Conservation (phyloP, 2,888 invertebrate species). For the Muscina levida region DNA sequence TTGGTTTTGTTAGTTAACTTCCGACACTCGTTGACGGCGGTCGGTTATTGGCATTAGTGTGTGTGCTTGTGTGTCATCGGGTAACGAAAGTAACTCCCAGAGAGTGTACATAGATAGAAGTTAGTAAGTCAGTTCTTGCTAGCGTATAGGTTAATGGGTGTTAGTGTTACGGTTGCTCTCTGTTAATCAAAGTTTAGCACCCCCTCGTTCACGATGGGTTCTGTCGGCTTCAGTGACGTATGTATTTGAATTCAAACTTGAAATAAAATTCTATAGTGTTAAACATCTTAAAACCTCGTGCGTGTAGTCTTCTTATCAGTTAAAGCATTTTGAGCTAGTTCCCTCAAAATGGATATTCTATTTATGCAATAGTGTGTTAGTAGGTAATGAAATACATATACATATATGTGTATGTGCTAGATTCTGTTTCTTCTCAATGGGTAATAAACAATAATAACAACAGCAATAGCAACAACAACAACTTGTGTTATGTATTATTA, state of each 20-base stretch:
- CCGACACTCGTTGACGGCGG: conserved; percentile 56
- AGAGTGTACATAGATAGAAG: background rate
- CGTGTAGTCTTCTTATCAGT: conserved; percentile 52
- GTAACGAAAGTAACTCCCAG: too few species aligned
- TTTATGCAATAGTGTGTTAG: too few species aligned
- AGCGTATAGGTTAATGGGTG: background rate
- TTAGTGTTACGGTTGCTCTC: background rate
- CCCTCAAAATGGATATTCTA: too few species aligned
- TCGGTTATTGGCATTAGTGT: conserved; percentile 37
- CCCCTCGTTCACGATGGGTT: background rate
- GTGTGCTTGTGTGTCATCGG: background rate
- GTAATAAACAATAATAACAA: too few species aligned
- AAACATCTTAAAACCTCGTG: conserved; percentile 39
- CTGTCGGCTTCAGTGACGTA: background rate
- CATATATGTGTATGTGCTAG: too few species aligned
- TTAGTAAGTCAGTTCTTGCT: background rate
- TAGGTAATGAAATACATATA: too few species aligned
- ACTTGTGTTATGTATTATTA: too few species aligned
- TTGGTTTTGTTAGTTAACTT: conserved; percentile 54
- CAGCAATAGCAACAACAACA: too few species aligned
- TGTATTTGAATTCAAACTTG: conserved; percentile 47
- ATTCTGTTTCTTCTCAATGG: too few species aligned
- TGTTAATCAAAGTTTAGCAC: too few species aligned
- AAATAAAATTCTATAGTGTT: conserved; percentile 49
- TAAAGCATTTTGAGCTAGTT: too few species aligned